Percentiles rank a stretch among this genome's conserved stretches.
These are phyloP conservation scores for Lochmaea capreae DNA, from an alignment of 2,888 invertebrate genomes.

Conservation along the genomic window DNA sequence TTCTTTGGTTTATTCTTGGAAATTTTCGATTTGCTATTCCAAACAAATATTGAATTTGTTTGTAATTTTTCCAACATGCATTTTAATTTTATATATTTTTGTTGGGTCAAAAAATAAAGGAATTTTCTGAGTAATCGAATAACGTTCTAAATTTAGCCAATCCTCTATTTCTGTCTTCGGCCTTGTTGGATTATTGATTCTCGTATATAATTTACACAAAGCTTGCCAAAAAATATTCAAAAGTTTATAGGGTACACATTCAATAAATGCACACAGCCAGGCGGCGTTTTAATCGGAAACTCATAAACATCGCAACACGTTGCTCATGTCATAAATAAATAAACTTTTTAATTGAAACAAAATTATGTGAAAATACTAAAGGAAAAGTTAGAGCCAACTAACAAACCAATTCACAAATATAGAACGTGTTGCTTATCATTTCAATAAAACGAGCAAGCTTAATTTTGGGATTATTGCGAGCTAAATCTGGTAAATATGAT, in stretches of 20 bases:
- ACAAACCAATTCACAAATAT: too few species aligned
- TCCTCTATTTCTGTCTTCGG: conserved; percentile 10
- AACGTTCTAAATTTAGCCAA: conserved; percentile 6
- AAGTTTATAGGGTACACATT: neutral
- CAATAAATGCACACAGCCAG: neutral
- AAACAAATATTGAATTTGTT: neutral
- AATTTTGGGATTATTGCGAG: too few species aligned
- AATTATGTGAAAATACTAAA: neutral
- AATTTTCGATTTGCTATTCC: neutral
- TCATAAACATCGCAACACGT: neutral
- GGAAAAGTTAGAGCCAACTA: neutral
- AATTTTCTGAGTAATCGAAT: conserved; percentile 2
- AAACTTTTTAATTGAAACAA: neutral
- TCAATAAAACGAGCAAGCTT: too few species aligned
- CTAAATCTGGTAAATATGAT: too few species aligned
- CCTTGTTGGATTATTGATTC: conserved; percentile 13
- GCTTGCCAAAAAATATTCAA: conserved; percentile 5
- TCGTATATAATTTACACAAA: conserved; percentile 11
- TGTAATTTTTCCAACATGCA: neutral
- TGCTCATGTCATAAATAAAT: neutral
- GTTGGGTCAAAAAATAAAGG: neutral
- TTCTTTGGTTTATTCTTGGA: neutral
- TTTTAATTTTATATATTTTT: neutral
- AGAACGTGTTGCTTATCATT: too few species aligned
- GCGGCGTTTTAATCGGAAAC: neutral